Base-by-base conservation (phyloP, 30 jellyfish, hydroid and myxozoan genomes). In the Catostylus mosaicus region DNA sequence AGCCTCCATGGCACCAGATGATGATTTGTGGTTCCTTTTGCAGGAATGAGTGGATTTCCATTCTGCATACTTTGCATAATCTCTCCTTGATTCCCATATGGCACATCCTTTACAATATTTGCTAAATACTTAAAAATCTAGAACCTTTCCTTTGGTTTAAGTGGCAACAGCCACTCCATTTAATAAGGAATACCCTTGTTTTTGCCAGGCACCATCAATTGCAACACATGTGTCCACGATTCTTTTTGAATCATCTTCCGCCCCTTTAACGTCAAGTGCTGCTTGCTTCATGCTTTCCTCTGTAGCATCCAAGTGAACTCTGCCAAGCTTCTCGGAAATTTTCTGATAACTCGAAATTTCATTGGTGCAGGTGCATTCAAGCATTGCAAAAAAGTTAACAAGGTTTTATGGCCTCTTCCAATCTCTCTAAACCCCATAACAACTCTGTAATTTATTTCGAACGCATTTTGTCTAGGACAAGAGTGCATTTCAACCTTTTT, bases 1-100 rank as follows among this genome's bases (percentile, higher is more conserved):
- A 9, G 19, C 71, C 26, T 59, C 38, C 71, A 59, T 59, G 9
- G 71, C 36, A 2, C 40, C 71, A 16, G 71, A 59, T 19, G 71
- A 59, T 0, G 11, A 35, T 23, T 5, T 18, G 19, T 59, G 38
- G 26, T 59, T n/a, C 26, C 6, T 1, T 12, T 1, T n/a, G 38
- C 71, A 59, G 19, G n/a, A 4, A 24, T 59, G 71, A 1, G 8
- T 26, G 4, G 38, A 5, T 24, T 59, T 59, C 38, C 36, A 59
- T 3, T 37, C 5, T 1, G n/a, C 26, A 59, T 23, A 59, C 2
- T 59, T 7, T 9, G 1, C 38, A 19, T 36, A 9, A 37, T 18
- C 38, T 16, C 20, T 50, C 18, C 2, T 2, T 16, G 18, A 3
- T 50, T 50, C 24, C 63, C 63, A 43, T 6, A 6, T 9, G 14